Evolutionary conservation across 2,888 invertebrate genomes (phyloP), one percentile per base, ranked within the genome.

Genomic region (Esperia sulphurella): DNA sequence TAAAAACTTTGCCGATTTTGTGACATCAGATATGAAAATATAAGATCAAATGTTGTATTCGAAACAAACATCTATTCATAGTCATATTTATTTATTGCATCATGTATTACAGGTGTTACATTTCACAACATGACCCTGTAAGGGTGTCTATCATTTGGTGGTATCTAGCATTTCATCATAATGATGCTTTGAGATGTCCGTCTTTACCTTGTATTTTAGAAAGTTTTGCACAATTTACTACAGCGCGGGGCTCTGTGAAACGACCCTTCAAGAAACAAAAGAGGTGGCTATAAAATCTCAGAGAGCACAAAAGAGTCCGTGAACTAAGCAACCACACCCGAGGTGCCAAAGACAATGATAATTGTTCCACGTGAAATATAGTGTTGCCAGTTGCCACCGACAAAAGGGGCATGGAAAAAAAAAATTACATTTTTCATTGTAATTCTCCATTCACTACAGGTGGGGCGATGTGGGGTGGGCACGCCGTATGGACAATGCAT

Each of bases 291-390:
- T 57, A 63, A 65, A 61, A 61, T 64, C 64, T 71, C 59, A 52
- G 59, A 59, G 50, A 51, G 51, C 56, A 71, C 74, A 79, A 75
- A 70, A 61, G 63, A 62, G 58, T 67, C 57, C 61, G 62, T 62
- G 61, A 64, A 64, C 59, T 64, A 55, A 63, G 68, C 67, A 71
- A 82, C 79, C 81, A 66, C 79, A 75, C 67, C 75, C 54, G 62
- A 84, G 85, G 86, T 86, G 88, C 75, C 82, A 88, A 88, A 89
- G 84, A 89, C 89, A 88, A 89, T 87, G 88, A 82, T 88, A 87
- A 88, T 88, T 88, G 89, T 88, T 82, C 85, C 81, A 80, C 75
- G 74, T 87, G 86, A 88, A 83, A 85, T 88, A 88, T 89, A 84
- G 87, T 79, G 79, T 79, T 83, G 85, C 85, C 83, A 83, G 79